Evolutionary conservation across 1,140 invertebrate genomes (phyloP).

Genomic region (Rhagoletis zephyria): DNA sequence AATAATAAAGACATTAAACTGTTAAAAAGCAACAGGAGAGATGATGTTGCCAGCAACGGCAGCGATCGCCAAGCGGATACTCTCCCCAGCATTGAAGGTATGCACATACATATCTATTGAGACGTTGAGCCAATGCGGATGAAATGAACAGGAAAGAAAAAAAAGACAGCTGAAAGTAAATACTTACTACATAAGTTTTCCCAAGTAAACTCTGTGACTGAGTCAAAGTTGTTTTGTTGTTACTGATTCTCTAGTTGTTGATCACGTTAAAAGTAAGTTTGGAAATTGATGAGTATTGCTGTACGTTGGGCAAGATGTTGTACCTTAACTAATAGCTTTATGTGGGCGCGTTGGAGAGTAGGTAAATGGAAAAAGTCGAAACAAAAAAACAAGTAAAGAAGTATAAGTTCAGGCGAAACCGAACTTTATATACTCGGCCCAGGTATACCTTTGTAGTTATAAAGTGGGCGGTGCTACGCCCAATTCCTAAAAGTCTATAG

Average conservation of each 20-base stretch:
- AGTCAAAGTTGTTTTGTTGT: background rate
- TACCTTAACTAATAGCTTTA: slow-evolving; percentile 39
- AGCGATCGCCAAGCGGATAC: background rate
- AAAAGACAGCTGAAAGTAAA: background rate
- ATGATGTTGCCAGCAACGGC: slow-evolving; percentile 11
- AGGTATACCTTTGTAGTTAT: too few relatives aligned
- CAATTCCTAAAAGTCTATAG: too few relatives aligned
- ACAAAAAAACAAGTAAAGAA: background rate
- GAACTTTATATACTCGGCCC: too few relatives aligned
- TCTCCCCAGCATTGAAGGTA: background rate
- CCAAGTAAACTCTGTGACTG: background rate
- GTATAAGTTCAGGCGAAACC: too few relatives aligned
- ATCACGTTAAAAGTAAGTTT: slow-evolving; percentile 28
- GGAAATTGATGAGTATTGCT: background rate
- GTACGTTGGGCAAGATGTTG: background rate
- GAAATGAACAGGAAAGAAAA: background rate
- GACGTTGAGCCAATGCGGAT: slow-evolving; percentile 4
- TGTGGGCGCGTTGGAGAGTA: slow-evolving; percentile 39
- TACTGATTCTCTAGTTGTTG: background rate
- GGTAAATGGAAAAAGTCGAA: background rate
- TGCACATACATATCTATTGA: background rate
- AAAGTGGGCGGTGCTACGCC: too few relatives aligned
- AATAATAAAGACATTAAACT: slow-evolving; percentile 53
- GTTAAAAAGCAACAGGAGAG: slow-evolving; percentile 50
- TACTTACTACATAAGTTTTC: background rate